Evolutionary conservation across 1,140 invertebrate species (phyloP).

Genomic region (Tetragnatha versicolor): DNA sequence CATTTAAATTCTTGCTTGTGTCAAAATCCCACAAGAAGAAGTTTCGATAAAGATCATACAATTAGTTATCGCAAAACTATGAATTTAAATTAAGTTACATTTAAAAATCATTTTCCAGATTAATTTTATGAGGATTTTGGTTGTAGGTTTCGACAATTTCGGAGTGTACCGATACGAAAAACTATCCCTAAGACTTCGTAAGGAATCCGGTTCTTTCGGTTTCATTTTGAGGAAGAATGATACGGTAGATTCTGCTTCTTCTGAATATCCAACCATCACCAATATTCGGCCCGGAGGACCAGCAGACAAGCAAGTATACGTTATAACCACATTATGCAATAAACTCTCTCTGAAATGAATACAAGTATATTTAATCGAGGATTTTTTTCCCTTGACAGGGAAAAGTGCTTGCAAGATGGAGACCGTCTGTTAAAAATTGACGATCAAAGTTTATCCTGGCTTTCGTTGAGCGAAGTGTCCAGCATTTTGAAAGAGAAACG

Average conservation of each 20-base stretch:
- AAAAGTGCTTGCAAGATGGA: background rate
- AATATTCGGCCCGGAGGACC: background rate
- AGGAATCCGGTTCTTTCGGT: slow-evolving; percentile 7
- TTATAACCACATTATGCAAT: background rate
- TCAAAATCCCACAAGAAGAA: no score
- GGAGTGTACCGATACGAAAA: background rate
- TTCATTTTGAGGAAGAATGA: slow-evolving; percentile 16
- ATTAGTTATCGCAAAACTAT: no score
- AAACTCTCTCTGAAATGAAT: background rate
- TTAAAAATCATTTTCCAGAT: no score
- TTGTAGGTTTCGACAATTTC: background rate
- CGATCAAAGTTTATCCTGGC: background rate
- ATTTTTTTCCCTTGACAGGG: slow-evolving; percentile 3
- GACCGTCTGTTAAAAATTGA: slow-evolving; percentile 18
- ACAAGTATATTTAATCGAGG: background rate
- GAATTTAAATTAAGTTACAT: no score
- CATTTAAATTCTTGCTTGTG: no score
- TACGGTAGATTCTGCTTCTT: background rate
- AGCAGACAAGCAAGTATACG: background rate
- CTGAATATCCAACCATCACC: slow-evolving; percentile 20
- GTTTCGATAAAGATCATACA: no score
- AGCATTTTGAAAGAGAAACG: slow-evolving; percentile 7
- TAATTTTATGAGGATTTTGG: no score
- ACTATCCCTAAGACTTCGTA: background rate
- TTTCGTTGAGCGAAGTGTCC: slow-evolving; percentile 8